Base-by-base conservation (phyloP, 2,888 invertebrate genomes). In the Tiliacea citrago region DNA sequence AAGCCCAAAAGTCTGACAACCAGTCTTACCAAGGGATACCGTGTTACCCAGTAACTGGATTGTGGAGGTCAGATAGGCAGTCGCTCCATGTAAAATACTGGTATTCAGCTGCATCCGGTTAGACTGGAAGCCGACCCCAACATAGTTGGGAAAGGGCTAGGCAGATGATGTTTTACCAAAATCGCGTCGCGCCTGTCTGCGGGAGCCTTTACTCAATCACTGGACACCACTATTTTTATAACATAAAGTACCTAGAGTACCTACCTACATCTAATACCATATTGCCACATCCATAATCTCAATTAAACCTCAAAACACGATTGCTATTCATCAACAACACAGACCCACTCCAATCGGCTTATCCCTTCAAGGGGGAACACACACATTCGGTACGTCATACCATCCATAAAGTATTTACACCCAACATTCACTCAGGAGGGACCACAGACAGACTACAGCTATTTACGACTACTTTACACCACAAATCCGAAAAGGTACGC, bases 401-500 rank as follows among this genome's bases (percentile, higher is more conserved):
- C 29, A 62, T 55, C 57, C 71, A 73, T 86, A 75, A 82, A 77
- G 69, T 66, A 78, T 86, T 79, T 75, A 85, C 85, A 75, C 77
- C 79, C 85, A 76, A 78, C 75, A 76, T 76, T 83, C 69, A 77
- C 81, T 80, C 77, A 77, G 74, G 75, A 72, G 77, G 69, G 76
- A 76, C 77, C 82, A 68, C 68, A 70, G 61, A 68, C 68, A 70
- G 61, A 62, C 75, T 51, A 77, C 75, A 65, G 18, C 77, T 80
- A 77, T 87, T 87, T 86, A 87, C 87, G 77, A 81, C 76, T 82
- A 87, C 82, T 79, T 82, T 68, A 77, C 83, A 84, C 89, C 82
- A 78, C 83, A 87, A 88, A 89, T 87, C 86, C 82, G 69, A 83
- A 88, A 88, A 87, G 87, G 88, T 83, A 85, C 86, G 86, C 88